phyloP scores from a whole-genome alignment of 2,888 invertebrate genomes.

The Polymixis flavicincta region DNA sequence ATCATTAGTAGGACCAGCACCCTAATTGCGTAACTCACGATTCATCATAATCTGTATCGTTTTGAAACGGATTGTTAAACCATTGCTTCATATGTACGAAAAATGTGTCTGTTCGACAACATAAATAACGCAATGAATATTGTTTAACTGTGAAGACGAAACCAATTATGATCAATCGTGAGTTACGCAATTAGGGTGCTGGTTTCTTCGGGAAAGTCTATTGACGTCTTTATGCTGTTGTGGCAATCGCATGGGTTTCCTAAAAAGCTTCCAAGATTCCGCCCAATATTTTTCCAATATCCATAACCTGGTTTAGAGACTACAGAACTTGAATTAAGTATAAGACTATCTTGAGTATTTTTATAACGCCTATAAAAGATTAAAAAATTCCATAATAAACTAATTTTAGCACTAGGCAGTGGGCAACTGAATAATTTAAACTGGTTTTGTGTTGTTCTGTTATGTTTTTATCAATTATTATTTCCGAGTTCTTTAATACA shows the following conservation, averaged over 20 bases:
- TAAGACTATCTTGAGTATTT: background rate
- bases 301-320: background rate
- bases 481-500: background rate
- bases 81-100: too few relatives aligned
- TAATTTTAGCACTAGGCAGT: too few relatives aligned
- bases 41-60: too few relatives aligned
- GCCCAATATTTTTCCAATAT: constrained; percentile 11
- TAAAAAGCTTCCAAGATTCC: constrained; percentile 13
- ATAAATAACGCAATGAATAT: too few relatives aligned
- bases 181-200: too few relatives aligned
- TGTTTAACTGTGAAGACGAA: too few relatives aligned
- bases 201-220: background rate
- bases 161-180: too few relatives aligned
- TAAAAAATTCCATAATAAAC: constrained; percentile 8
- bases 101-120: too few relatives aligned
- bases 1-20: background rate
- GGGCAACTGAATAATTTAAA: constrained; percentile 15
- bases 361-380: background rate
- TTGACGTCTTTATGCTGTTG: background rate
- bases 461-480: constrained; percentile 2
- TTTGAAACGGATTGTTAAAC: too few relatives aligned
- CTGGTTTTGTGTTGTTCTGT: background rate
- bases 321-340: constrained; percentile 11
- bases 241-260: background rate
- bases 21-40: too few relatives aligned